Evolutionary conservation across 2,888 invertebrate species (phyloP).

Genomic region (Drosophila neoperkinsi): DNA sequence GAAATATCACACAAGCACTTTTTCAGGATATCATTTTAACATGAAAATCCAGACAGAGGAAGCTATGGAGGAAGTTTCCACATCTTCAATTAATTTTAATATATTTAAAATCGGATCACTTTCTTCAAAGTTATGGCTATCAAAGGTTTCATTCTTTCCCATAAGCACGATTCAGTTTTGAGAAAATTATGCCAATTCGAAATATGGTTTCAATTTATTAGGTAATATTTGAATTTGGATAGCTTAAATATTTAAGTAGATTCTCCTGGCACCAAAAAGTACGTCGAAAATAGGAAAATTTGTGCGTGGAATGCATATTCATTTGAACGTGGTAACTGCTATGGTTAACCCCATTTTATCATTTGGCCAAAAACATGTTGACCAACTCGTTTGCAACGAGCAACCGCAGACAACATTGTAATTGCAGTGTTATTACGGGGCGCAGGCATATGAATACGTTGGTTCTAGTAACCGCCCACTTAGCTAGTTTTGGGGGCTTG

Average conservation of each 20-base stretch:
- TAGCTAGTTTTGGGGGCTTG: conserved; percentile 44
- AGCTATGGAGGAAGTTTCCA: background rate
- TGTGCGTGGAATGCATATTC: conserved; percentile 14
- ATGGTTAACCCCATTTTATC: conserved; percentile 32
- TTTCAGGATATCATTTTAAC: no score
- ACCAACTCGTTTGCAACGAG: conserved; percentile 73
- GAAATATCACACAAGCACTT: no score
- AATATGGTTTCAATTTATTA: background rate
- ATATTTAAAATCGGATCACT: background rate
- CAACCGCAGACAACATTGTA: conserved; percentile 71
- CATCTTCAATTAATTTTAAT: background rate
- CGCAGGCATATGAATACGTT: conserved; percentile 22
- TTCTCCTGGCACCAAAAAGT: background rate
- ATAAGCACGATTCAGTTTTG: background rate
- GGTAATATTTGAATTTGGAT: background rate
- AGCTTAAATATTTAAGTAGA: background rate
- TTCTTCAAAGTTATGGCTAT: background rate
- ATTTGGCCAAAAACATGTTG: conserved; percentile 63
- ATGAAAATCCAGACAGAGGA: no score
- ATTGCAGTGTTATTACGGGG: conserved; percentile 63
- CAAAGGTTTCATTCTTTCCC: background rate
- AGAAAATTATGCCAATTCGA: background rate
- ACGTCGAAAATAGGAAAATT: background rate
- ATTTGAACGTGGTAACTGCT: conserved; percentile 25
- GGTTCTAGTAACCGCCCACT: background rate